A percentile compares a stretch with the other conserved stretches of the same genome.
Evolutionary conservation across 2,797 vertebrate genomes (phyloP).

Genomic region (Cephalopachus bancanus): DNA sequence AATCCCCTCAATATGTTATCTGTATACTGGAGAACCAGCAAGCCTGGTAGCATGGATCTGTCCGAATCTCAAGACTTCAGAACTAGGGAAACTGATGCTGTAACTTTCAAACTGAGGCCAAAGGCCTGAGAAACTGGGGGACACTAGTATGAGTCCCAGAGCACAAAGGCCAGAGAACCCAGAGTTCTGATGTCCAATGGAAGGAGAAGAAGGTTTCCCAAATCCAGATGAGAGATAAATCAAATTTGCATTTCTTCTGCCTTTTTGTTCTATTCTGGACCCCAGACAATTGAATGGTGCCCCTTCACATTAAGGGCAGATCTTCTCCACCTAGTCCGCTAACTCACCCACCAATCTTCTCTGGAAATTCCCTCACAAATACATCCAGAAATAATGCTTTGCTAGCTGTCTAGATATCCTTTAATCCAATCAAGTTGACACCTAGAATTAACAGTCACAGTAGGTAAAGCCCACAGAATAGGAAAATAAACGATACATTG

Average conservation of each 20-base stretch:
- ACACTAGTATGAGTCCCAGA: not conserved
- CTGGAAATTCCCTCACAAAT: not conserved
- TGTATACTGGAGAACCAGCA: not conserved
- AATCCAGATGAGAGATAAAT: not conserved
- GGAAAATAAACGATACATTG: not conserved
- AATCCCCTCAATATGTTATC: not conserved
- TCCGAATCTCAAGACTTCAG: not conserved
- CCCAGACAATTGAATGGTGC: not conserved
- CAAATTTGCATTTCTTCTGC: not conserved
- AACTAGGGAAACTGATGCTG: not conserved
- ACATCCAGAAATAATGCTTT: not conserved
- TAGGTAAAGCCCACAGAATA: not conserved
- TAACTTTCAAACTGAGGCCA: not conserved
- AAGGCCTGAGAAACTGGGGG: not conserved
- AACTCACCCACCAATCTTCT: not conserved
- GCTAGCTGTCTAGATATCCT: not conserved
- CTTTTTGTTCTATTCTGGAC: not conserved
- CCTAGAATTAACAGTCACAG: not conserved
- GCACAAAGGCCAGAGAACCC: not conserved
- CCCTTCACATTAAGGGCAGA: rapidly evolving
- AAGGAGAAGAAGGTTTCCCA: not conserved
- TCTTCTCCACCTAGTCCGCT: not conserved
- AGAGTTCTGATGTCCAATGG: not conserved
- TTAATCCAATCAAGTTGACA: not conserved
- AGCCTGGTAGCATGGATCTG: not conserved